These are phyloP conservation scores for Tuta absoluta DNA, from an alignment of 2,888 invertebrate genomes.

Conservation along the genomic window DNA sequence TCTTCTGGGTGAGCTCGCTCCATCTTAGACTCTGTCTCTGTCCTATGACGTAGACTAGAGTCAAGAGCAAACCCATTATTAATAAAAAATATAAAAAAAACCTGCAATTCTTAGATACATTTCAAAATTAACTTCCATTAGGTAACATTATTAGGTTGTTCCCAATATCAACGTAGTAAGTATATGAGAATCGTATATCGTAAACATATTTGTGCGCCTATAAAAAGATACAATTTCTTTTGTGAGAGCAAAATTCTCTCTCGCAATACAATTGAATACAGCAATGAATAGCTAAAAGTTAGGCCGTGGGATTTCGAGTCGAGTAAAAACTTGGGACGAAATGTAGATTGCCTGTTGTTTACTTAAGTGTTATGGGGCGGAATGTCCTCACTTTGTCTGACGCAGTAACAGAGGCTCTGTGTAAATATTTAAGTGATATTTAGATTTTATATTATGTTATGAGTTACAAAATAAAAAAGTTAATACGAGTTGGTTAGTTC, in stretches of 20 bases:
- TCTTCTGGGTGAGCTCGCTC: no score
- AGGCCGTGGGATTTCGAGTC: constrained; percentile 8
- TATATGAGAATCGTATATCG: not conserved
- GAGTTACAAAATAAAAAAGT: not conserved
- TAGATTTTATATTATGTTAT: not conserved
- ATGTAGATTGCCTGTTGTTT: constrained; percentile 18
- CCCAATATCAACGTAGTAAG: no score
- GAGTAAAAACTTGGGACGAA: constrained; percentile 15
- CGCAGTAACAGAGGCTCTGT: not conserved
- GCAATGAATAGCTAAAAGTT: constrained; percentile 22
- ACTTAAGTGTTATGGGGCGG: constrained; percentile 23
- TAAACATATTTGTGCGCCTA: not conserved
- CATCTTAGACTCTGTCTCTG: no score
- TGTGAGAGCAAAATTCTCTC: constrained; percentile 20
- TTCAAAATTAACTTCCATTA: no score
- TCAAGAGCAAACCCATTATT: no score
- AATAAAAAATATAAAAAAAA: no score
- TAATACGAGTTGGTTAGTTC: no score
- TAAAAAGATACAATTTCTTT: constrained; percentile 14
- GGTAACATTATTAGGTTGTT: no score
- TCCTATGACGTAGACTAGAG: no score
- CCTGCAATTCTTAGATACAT: no score
- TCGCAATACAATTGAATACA: constrained; percentile 16
- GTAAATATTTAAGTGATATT: constrained; percentile 1
- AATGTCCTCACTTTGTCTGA: constrained; percentile 10